Conservation (phyloP, 2,888 invertebrate genomes). For the Phyllotreta cruciferae region DNA sequence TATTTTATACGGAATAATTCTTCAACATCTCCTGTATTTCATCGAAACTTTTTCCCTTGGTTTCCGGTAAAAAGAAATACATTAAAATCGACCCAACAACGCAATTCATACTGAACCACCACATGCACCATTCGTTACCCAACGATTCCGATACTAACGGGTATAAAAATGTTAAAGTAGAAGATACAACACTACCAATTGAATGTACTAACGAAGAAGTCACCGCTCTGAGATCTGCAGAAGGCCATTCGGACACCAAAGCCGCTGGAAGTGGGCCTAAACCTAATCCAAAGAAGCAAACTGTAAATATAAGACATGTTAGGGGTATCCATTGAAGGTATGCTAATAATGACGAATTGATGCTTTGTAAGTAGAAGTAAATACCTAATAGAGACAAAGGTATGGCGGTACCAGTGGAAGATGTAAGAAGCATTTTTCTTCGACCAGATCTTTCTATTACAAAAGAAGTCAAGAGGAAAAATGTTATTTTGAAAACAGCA, state of each 20-base stretch:
- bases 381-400: conserved; percentile 66
- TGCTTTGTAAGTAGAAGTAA: no score
- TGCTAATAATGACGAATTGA: conserved; percentile 7
- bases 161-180: conserved; percentile 8
- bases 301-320: not conserved
- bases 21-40: conserved; percentile 28
- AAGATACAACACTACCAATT: not conserved
- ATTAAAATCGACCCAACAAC: conserved; percentile 18
- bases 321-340: conserved; percentile 6
- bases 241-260: conserved; percentile 19
- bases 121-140: no score
- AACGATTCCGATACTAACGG: conserved; percentile 11
- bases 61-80: conserved; percentile 29
- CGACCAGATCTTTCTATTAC: conserved; percentile 79
- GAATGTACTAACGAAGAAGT: conserved; percentile 19
- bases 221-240: conserved; percentile 20
- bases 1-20: no score
- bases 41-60: conserved; percentile 25
- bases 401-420: conserved; percentile 69
- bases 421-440: conserved; percentile 71
- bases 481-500: conserved; percentile 64
- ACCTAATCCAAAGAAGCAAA: conserved; percentile 20
- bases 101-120: conserved; percentile 13
- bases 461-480: conserved; percentile 72
- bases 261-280: conserved; percentile 23